Conservation (phyloP, 2,113 vertebrate genomes). For the Noctilio leporinus region DNA sequence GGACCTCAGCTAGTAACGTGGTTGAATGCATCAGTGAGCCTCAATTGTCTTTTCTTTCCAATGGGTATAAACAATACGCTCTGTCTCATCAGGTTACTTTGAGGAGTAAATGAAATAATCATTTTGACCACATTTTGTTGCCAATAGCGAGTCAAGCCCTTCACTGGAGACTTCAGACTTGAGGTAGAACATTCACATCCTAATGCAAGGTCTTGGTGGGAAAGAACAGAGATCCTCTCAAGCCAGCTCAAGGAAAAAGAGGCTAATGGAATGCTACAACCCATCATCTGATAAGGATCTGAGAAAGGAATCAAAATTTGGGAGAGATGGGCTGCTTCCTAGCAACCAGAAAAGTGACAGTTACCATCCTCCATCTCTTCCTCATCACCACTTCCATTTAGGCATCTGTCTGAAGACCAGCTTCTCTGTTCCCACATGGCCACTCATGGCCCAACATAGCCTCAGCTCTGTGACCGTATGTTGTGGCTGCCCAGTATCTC, state of each 20-base stretch:
- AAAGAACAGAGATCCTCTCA: not conserved
- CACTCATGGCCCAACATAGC: not conserved
- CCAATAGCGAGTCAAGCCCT: not conserved
- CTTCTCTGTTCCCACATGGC: not conserved
- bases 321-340: not conserved
- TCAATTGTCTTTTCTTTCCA: not conserved
- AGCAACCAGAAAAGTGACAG: not conserved
- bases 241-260: not conserved
- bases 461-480: not conserved
- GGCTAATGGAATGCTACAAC: not conserved
- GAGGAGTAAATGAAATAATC: not conserved
- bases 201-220: not conserved
- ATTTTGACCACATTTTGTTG: not conserved
- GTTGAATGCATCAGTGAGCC: not conserved
- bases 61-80: not conserved
- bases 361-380: not conserved
- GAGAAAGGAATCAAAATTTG: not conserved
- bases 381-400: not conserved
- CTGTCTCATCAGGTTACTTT: not conserved
- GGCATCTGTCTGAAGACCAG: not conserved
- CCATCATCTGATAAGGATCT: not conserved
- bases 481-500: rapidly evolving
- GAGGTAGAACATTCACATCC: not conserved
- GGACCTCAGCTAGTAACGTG: not conserved
- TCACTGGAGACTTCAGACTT: not conserved